These are phyloP conservation scores for Lasioglossum baleicum DNA, from an alignment of 1,140 invertebrate genomes.

Conservation along the genomic window DNA sequence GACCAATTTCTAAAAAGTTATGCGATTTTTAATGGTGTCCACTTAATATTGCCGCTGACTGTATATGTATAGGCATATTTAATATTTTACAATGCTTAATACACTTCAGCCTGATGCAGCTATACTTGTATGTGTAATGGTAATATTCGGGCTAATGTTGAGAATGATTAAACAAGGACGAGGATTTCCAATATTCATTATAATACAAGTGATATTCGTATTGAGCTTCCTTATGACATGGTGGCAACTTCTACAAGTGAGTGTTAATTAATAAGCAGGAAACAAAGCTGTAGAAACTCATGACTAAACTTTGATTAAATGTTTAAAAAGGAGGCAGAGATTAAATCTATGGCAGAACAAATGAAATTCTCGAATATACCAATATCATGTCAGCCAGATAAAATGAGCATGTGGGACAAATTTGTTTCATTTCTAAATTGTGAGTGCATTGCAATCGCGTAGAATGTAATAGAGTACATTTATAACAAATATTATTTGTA, in stretches of 20 bases:
- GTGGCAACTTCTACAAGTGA: slow-evolving; percentile 68
- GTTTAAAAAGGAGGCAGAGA: slow-evolving; percentile 64
- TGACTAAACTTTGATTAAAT: background rate
- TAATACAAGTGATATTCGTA: slow-evolving; percentile 55
- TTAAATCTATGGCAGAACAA: slow-evolving; percentile 61
- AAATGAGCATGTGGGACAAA: slow-evolving; percentile 57
- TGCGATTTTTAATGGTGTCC: too few species aligned
- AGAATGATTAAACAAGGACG: slow-evolving; percentile 49
- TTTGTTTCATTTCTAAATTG: slow-evolving; percentile 9
- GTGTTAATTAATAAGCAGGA: slow-evolving; percentile 2
- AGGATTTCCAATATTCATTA: slow-evolving; percentile 49
- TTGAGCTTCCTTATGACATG: slow-evolving; percentile 69
- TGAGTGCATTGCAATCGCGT: slow-evolving; percentile 13
- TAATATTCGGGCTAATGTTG: slow-evolving; percentile 46
- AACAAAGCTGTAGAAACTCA: background rate
- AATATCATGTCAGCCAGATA: slow-evolving; percentile 59
- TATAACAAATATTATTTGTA: background rate
- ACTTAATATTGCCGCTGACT: too few species aligned
- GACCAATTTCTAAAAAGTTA: too few species aligned
- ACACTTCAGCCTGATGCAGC: slow-evolving; percentile 60
- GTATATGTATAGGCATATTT: background rate
- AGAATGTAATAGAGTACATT: background rate
- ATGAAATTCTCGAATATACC: slow-evolving; percentile 58
- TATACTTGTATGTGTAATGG: slow-evolving; percentile 30
- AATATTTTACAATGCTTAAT: slow-evolving; percentile 25